Percentiles rank a stretch among this genome's conserved stretches.
Conservation (phyloP, 1,140 invertebrate species). For the Drosophila nigromelanica region DNA sequence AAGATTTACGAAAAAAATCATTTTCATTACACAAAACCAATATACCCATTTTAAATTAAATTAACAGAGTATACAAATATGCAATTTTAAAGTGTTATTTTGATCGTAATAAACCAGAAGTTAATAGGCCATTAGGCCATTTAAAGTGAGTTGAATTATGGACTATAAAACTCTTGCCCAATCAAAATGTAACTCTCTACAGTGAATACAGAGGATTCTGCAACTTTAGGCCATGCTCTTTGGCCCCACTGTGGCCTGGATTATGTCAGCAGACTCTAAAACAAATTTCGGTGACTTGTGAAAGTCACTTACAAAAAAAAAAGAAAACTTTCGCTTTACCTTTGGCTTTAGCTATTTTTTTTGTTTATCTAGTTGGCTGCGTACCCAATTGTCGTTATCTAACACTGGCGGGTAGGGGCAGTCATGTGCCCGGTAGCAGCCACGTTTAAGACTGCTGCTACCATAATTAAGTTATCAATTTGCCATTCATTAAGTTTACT, state of each 20-base stretch:
- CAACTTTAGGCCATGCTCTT: too few relatives aligned
- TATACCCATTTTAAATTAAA: too few relatives aligned
- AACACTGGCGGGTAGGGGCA: constrained; percentile 19
- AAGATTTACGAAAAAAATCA: too few relatives aligned
- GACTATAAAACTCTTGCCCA: constrained; percentile 1
- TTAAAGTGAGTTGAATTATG: background rate
- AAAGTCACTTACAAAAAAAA: constrained; percentile 9
- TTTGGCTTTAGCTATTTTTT: constrained; percentile 35
- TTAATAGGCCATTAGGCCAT: too few relatives aligned
- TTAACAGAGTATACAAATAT: too few relatives aligned
- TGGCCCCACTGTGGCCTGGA: background rate
- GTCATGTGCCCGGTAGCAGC: background rate
- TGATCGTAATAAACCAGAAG: too few relatives aligned
- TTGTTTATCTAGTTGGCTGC: constrained; percentile 20
- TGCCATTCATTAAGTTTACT: background rate
- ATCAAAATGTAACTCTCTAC: constrained; percentile 5
- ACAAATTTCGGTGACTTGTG: constrained; percentile 13
- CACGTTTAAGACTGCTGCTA: constrained; percentile 3
- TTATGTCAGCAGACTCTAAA: constrained; percentile 23
- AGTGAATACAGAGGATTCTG: constrained; percentile 1
- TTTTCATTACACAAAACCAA: too few relatives aligned
- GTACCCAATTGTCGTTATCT: constrained; percentile 46
- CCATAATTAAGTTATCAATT: constrained; percentile 34
- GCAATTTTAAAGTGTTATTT: too few relatives aligned
- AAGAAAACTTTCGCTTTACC: constrained; percentile 55